phyloP scores from a whole-genome alignment of 2,113 vertebrate genomes.

The Theristicus caerulescens region DNA sequence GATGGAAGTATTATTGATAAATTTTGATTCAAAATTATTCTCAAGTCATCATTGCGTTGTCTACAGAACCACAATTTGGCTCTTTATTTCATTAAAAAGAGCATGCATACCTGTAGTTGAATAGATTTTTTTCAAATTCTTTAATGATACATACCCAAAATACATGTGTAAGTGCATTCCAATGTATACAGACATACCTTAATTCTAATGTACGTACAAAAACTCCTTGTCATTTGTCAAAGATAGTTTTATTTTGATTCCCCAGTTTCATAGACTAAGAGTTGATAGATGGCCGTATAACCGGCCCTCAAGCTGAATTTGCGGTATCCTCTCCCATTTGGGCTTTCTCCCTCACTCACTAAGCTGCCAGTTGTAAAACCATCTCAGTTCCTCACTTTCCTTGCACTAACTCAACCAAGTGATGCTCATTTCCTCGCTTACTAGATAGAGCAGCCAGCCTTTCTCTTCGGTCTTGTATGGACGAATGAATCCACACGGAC shows the following conservation, averaged over 20 bases:
- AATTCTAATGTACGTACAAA: background rate
- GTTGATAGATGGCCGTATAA: background rate
- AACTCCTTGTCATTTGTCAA: background rate
- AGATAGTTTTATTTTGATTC: background rate
- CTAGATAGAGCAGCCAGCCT: background rate
- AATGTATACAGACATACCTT: background rate
- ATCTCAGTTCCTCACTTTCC: background rate
- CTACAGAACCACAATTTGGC: background rate
- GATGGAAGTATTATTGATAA: background rate
- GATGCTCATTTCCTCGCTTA: background rate
- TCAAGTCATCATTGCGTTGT: background rate
- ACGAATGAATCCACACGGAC: background rate
- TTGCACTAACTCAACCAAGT: background rate
- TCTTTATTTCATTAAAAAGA: background rate
- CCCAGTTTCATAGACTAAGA: background rate
- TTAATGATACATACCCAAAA: background rate
- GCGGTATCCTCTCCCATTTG: background rate
- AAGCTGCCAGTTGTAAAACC: background rate
- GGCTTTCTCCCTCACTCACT: background rate
- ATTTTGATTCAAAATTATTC: background rate
- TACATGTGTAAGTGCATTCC: background rate
- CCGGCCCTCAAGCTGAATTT: background rate
- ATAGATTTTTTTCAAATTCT: background rate
- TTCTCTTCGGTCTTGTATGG: background rate
- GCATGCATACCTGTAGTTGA: fast-evolving